Evolutionary conservation across 2,888 invertebrate genomes (phyloP).

Genomic region (Linnaemya vulpina): DNA sequence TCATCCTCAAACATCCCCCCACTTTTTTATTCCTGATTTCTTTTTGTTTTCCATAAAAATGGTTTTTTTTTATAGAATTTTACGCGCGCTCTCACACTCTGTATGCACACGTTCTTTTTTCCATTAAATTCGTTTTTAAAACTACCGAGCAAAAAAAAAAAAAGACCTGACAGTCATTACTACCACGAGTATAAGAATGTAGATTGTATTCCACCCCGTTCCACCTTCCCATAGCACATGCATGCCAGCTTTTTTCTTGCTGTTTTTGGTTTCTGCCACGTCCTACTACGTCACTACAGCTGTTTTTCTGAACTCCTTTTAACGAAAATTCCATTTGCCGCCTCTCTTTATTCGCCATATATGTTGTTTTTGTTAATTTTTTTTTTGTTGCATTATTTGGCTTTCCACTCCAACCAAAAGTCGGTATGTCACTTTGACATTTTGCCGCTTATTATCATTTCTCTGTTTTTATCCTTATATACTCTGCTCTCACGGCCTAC

Average conservation of each 20-base stretch:
- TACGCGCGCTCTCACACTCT: constrained; percentile 70
- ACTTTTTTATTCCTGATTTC: neutral
- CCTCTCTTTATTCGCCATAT: constrained; percentile 68
- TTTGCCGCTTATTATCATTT: constrained; percentile 79
- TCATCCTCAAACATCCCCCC: constrained; percentile 62
- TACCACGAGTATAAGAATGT: constrained; percentile 63
- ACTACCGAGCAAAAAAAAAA: constrained; percentile 19
- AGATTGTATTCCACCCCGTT: constrained; percentile 45
- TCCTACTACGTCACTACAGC: constrained; percentile 71
- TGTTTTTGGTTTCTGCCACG: constrained; percentile 39
- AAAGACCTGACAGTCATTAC: constrained; percentile 54
- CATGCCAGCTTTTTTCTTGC: neutral
- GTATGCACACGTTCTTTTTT: neutral
- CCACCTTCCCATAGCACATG: neutral
- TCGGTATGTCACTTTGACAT: constrained; percentile 74
- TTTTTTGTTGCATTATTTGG: constrained; percentile 3
- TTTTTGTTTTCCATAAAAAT: constrained; percentile 15
- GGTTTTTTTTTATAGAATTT: constrained; percentile 54
- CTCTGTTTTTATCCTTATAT: constrained; percentile 81
- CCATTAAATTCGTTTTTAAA: constrained; percentile 38
- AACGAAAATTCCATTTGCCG: constrained; percentile 44
- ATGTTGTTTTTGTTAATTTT: constrained; percentile 30
- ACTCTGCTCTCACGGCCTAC: constrained; percentile 72
- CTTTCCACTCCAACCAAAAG: constrained; percentile 27
- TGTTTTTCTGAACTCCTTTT: constrained; percentile 67